A percentile compares a stretch with the other conserved stretches of the same genome.
phyloP scores from a whole-genome alignment of 2,113 vertebrate species.

The Mus musculus region GRCm39 chr13:111384501-111385000 shows the following conservation, averaged over 20 bases:
- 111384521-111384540: background rate
- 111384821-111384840: background rate
- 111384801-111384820: background rate
- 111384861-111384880: background rate
- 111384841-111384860: background rate
- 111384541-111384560: background rate
- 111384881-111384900: background rate
- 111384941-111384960: background rate
- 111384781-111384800: background rate
- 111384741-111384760: background rate
- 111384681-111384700: background rate
- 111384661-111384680: background rate
- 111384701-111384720: background rate
- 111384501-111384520: background rate
- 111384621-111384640: background rate
- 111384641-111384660: background rate
- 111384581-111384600: background rate
- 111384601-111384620: background rate
- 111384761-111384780: background rate
- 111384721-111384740: background rate
- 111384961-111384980: slow-evolving; percentile 6
- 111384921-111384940: background rate
- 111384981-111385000: background rate
- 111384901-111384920: background rate
- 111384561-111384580: no score